Conservation (phyloP, 2,888 invertebrate genomes). For the Chouioia cunea region DNA sequence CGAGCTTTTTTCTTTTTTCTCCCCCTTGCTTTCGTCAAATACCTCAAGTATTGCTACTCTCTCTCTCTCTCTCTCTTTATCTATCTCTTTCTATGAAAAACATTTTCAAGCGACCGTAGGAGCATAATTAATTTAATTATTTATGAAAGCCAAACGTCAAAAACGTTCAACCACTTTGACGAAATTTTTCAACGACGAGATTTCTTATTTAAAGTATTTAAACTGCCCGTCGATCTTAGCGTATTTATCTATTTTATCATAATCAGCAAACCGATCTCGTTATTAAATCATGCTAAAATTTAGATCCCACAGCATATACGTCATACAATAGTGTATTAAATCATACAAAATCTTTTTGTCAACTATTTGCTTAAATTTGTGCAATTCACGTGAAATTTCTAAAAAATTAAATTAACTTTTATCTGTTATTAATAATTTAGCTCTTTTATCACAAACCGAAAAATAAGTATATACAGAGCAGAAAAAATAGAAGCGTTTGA, state of each 20-base stretch:
- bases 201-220: not conserved
- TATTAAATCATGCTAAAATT: no score
- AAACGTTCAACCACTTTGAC: conserved; percentile 23
- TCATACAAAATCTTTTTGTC: no score
- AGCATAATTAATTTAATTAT: conserved; percentile 43
- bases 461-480: no score
- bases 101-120: conserved; percentile 5
- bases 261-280: no score
- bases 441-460: not conserved
- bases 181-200: conserved; percentile 11
- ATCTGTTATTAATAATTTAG: conserved; percentile 33
- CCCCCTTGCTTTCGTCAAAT: not conserved
- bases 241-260: no score
- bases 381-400: no score
- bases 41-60: no score
- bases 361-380: no score
- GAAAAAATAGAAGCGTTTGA: conserved; percentile 27
- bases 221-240: not conserved
- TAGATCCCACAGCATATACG: no score
- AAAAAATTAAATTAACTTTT: conserved; percentile 28
- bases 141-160: conserved; percentile 34
- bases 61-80: not conserved
- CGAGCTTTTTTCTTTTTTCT: not conserved
- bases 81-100: not conserved
- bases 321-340: no score